Conservation (phyloP, 2,888 invertebrate species). For the Drosophila siamana region DNA sequence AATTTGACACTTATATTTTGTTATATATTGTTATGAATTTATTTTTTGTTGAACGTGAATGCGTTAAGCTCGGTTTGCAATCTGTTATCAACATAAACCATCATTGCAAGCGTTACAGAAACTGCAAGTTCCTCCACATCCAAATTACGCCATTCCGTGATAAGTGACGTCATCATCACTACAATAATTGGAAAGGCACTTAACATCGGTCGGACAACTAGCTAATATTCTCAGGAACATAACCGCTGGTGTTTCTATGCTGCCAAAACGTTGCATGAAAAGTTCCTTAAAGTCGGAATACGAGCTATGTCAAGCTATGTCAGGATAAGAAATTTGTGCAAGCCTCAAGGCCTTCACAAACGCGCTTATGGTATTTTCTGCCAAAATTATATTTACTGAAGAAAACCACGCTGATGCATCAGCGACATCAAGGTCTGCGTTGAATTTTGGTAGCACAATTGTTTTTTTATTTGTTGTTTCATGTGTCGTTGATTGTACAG, state of each 20-base stretch:
- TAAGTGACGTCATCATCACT: conserved; percentile 26
- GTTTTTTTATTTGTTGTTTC: too few species aligned
- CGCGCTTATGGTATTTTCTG: too few species aligned
- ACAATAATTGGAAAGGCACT: conserved; percentile 32
- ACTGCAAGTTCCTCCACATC: conserved; percentile 27
- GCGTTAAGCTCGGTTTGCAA: conserved; percentile 12
- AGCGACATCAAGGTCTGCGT: too few species aligned
- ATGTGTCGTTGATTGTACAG: too few species aligned
- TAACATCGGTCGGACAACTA: conserved; percentile 16
- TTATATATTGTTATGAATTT: background rate
- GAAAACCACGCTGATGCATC: too few species aligned
- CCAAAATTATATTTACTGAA: too few species aligned
- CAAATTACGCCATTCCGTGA: conserved; percentile 35
- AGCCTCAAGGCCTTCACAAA: background rate
- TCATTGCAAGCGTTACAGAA: conserved; percentile 24
- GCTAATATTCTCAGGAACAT: conserved; percentile 13
- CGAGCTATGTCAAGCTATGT: conserved; percentile 11
- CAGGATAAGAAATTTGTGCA: conserved; percentile 15
- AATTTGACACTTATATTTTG: conserved; percentile 25
- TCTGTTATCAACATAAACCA: conserved; percentile 31
- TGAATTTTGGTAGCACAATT: too few species aligned
- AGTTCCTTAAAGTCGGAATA: conserved; percentile 20
- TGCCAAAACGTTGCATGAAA: conserved; percentile 18
- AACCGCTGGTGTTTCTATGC: conserved; percentile 18
- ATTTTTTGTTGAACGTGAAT: conserved; percentile 2